phyloP scores from a whole-genome alignment of 2,797 vertebrate species.

The Coccyzus lansbergi region DNA sequence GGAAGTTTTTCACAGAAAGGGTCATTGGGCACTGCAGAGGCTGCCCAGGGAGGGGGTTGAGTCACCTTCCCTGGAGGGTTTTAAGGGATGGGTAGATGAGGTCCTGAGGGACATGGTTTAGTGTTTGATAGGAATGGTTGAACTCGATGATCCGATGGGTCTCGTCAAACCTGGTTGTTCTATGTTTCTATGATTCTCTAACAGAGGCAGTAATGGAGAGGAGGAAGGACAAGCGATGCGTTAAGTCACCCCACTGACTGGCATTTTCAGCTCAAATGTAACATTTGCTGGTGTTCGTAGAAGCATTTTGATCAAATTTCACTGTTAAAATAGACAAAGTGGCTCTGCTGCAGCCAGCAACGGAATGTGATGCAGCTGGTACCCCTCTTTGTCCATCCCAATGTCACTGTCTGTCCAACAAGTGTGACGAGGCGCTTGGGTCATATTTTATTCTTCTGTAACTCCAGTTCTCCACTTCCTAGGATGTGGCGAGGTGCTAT shows the following conservation, averaged over 20 bases:
- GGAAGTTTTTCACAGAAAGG: too few relatives aligned
- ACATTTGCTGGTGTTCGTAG: background rate
- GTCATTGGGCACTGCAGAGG: too few relatives aligned
- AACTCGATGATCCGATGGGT: too few relatives aligned
- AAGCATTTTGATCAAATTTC: background rate
- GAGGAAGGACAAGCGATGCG: background rate
- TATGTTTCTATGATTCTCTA: too few relatives aligned
- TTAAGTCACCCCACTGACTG: background rate
- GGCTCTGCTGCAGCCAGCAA: background rate
- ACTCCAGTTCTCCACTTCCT: background rate
- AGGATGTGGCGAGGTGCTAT: background rate
- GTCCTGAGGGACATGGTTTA: too few relatives aligned
- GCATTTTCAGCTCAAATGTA: background rate
- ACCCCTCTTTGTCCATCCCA: background rate
- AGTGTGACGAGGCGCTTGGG: background rate
- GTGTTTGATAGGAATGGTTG: too few relatives aligned
- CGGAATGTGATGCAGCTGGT: background rate
- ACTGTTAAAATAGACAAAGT: background rate
- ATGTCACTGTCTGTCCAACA: background rate
- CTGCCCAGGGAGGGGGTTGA: too few relatives aligned
- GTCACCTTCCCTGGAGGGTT: too few relatives aligned
- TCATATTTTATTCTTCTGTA: background rate
- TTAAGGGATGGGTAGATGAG: too few relatives aligned
- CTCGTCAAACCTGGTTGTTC: too few relatives aligned
- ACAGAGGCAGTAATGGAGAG: background rate